Percentiles rank a stretch among this genome's conserved stretches.
Conservation (phyloP, 2,113 vertebrate genomes). For the Bubo bubo region DNA sequence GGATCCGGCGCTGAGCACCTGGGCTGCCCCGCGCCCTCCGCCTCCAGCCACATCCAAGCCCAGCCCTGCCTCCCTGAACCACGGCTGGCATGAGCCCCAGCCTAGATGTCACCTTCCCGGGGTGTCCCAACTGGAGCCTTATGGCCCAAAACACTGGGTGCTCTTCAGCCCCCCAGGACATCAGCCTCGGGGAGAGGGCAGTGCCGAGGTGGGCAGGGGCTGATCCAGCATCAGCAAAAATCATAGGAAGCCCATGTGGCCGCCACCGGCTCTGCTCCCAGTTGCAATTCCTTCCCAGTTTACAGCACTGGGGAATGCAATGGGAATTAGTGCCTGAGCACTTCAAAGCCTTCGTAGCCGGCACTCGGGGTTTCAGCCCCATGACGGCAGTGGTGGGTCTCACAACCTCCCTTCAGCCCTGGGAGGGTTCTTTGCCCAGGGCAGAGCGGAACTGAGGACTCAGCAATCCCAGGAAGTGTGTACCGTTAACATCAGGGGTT, state of each 20-base stretch:
- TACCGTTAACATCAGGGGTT: accelerated
- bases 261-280: accelerated
- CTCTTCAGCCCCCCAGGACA: background rate
- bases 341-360: background rate
- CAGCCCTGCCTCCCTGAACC: background rate
- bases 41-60: background rate
- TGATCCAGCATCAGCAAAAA: accelerated
- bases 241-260: accelerated
- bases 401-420: background rate
- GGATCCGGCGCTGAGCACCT: background rate
- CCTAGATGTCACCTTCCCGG: background rate
- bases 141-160: accelerated
- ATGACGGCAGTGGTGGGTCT: accelerated
- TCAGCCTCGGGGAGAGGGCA: background rate
- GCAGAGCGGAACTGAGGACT: background rate
- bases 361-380: background rate
- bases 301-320: background rate
- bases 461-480: background rate
- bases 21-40: background rate
- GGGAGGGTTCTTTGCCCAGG: background rate
- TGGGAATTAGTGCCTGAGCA: background rate
- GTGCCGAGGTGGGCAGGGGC: background rate
- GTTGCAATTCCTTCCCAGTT: background rate
- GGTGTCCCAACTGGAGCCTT: background rate
- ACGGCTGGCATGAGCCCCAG: background rate